Evolutionary conservation across 2,113 vertebrate species (phyloP).

Genomic region (Aepyceros melampus): DNA sequence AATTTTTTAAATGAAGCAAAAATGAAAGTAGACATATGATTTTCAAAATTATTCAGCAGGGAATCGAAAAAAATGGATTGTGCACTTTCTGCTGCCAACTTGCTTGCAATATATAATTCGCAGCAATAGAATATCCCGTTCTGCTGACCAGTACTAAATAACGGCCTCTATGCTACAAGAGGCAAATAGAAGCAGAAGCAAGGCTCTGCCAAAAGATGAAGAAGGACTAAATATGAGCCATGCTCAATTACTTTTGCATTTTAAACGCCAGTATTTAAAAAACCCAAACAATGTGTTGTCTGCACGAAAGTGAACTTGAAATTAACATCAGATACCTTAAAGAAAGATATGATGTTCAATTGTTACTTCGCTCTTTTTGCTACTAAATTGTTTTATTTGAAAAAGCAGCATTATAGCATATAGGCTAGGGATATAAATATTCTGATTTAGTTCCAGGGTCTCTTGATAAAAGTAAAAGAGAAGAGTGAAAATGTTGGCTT

Average conservation of each 20-base stretch:
- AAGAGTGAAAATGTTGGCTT: not conserved
- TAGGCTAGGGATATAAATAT: not conserved
- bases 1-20: not conserved
- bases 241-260: not conserved
- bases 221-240: not conserved
- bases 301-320: not conserved
- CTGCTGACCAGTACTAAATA: not conserved
- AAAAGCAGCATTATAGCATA: not conserved
- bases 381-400: not conserved
- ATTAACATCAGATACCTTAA: not conserved
- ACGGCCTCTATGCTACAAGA: not conserved
- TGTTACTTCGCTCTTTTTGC: not conserved
- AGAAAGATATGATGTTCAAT: not conserved
- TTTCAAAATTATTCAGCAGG: not conserved
- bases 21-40: not conserved
- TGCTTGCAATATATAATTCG: not conserved
- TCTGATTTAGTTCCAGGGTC: not conserved
- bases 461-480: not conserved
- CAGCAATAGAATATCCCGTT: not conserved
- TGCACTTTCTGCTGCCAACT: not conserved
- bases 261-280: not conserved
- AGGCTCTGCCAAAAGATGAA: not conserved
- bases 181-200: not conserved
- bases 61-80: not conserved
- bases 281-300: not conserved